Evolutionary conservation across 2,888 invertebrate genomes (phyloP), one percentile per base, ranked within the genome.

Genomic region (Oscheius myriophilus): DNA sequence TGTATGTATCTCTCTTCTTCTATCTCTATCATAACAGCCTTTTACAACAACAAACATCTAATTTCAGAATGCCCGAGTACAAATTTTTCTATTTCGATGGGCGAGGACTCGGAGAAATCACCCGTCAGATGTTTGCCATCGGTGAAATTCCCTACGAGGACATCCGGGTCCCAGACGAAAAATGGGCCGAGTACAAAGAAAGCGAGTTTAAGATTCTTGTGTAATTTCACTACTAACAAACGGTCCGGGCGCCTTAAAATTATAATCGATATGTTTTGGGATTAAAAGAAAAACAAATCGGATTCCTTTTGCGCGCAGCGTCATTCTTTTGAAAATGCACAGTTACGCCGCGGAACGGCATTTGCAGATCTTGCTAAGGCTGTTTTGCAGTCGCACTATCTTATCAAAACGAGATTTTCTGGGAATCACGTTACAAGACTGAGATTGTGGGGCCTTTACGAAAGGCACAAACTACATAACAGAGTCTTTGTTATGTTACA

Each of bases 81-180:
- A 76, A 76, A 57, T 58, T 76, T 59, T 73, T 70, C 51, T 76
- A 76, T 57, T 76, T 73, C 69, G 45, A 58, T 12, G 70, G 67
- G 33, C 69, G 76, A n/a, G 76, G 73, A 43, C 46, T 73, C 18
- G 76, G 69, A 51, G 76, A 76, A 51, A 61, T 70, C 18, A 64
- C 72, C 14, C 65, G 76, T 52, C 75, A 75, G 67, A 61, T 73
- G 16, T 62, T 62, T 33, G 21, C 25, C 21, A 33, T 62, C 12
- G 46, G 25, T 16, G 33, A 52, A 16, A 49, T 26, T 41, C 33
- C 33, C 21, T 62, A 46, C 18, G 62, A 62, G 41, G 62, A 62
- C 46, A 46, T 62, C 21, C 49, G 62, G 6, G 11, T 62, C 18
- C 18, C 43, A 23, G 16, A 18, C 18, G 62, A 62, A 14, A 25